Conservation (phyloP, 2,888 invertebrate genomes). For the Arge pagana region DNA sequence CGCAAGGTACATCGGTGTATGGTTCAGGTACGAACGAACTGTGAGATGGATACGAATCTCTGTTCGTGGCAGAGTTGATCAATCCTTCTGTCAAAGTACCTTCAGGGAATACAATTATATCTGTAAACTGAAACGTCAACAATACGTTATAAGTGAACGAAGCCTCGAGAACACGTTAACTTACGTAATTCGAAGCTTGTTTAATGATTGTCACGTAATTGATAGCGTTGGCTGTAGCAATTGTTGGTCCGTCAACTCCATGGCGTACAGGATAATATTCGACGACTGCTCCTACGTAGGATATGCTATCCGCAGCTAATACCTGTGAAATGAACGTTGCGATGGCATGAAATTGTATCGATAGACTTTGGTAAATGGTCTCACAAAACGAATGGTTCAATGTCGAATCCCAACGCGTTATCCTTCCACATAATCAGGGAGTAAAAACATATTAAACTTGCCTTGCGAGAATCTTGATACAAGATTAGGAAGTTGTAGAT, state of each 20-base stretch:
- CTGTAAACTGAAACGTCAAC: slow-evolving; percentile 61
- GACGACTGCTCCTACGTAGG: slow-evolving; percentile 68
- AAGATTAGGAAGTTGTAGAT: too few relatives aligned
- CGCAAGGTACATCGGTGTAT: slow-evolving; percentile 4
- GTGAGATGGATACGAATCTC: slow-evolving; percentile 32
- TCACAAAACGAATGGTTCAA: too few relatives aligned
- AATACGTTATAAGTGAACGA: neutral
- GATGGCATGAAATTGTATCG: too few relatives aligned
- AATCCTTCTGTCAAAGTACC: slow-evolving; percentile 44
- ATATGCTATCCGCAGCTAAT: slow-evolving; percentile 5
- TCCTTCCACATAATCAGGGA: too few relatives aligned
- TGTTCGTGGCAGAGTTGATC: slow-evolving; percentile 57
- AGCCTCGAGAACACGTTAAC: neutral
- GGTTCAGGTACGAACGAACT: slow-evolving; percentile 14
- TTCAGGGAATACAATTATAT: slow-evolving; percentile 81
- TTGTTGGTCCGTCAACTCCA: slow-evolving; percentile 34
- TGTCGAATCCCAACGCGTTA: too few relatives aligned
- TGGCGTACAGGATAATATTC: slow-evolving; percentile 62
- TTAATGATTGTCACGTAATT: slow-evolving; percentile 57
- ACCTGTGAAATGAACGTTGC: too few relatives aligned
- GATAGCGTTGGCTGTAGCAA: slow-evolving; percentile 41
- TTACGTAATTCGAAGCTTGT: slow-evolving; percentile 59
- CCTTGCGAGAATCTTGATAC: too few relatives aligned
- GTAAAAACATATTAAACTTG: too few relatives aligned
- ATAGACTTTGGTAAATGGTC: too few relatives aligned